Conservation (phyloP, 1,140 invertebrate genomes). For the Meloidogyne floridensis region DNA sequence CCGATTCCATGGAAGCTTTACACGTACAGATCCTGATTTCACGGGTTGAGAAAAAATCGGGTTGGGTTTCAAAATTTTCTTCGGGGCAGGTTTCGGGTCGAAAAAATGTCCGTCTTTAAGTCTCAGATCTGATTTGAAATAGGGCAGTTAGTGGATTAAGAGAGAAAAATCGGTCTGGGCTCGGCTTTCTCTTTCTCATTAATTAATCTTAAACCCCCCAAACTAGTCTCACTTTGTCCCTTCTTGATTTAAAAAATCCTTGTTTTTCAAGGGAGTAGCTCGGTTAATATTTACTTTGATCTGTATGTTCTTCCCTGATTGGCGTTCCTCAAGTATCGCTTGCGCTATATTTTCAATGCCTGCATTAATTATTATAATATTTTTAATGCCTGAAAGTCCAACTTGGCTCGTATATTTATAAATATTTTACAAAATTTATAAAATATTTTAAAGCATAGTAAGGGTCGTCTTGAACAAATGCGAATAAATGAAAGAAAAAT, state of each 20-base stretch:
- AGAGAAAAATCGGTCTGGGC: too few relatives aligned
- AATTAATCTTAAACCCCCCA: too few relatives aligned
- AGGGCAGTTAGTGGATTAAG: too few relatives aligned
- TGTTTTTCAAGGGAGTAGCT: constrained; percentile 51
- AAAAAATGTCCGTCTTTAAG: too few relatives aligned
- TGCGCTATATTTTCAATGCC: constrained; percentile 59
- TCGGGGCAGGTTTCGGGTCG: too few relatives aligned
- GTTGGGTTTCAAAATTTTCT: background rate
- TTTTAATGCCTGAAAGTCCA: constrained; percentile 63
- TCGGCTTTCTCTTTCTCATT: too few relatives aligned
- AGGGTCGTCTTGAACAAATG: constrained; percentile 62
- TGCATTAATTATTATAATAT: constrained; percentile 57
- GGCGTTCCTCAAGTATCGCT: constrained; percentile 56
- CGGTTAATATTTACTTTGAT: constrained; percentile 58
- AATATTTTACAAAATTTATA: background rate
- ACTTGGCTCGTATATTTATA: constrained; percentile 55
- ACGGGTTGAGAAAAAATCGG: too few relatives aligned
- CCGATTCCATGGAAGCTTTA: too few relatives aligned
- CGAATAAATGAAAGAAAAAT: constrained; percentile 53
- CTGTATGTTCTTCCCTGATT: constrained; percentile 61
- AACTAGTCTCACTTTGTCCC: too few relatives aligned
- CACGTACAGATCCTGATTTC: too few relatives aligned
- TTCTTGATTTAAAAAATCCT: too few relatives aligned
- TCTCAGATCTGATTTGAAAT: too few relatives aligned
- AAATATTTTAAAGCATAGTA: constrained; percentile 18